Percentiles rank a stretch among this genome's conserved stretches.
phyloP scores from a whole-genome alignment of 2,888 invertebrate genomes.

The Lasioglossum figueresi region DNA sequence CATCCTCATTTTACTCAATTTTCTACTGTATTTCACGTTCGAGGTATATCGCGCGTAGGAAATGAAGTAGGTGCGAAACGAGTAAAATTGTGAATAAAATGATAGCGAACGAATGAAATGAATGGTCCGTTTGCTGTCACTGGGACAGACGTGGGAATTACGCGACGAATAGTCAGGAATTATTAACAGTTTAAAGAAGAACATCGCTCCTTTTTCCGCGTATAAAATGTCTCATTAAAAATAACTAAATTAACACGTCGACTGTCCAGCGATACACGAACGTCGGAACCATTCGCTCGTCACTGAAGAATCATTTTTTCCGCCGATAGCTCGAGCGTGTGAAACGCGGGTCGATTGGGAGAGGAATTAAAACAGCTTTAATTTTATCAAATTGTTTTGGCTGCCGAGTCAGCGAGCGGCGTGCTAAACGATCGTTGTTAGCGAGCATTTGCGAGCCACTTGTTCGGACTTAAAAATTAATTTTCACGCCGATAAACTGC shows the following conservation, averaged over 20 bases:
- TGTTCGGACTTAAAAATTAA: neutral
- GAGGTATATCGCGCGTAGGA: neutral
- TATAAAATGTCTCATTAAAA: neutral
- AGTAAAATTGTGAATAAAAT: neutral
- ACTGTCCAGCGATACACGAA: neutral
- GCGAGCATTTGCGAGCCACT: neutral
- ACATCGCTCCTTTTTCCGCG: neutral
- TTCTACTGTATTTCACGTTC: neutral
- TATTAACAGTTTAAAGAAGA: neutral
- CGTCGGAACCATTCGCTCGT: neutral
- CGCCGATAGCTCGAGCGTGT: neutral
- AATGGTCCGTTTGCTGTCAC: neutral
- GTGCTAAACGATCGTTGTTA: neutral
- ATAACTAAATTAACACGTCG: neutral
- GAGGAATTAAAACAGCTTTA: neutral
- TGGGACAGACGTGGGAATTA: neutral
- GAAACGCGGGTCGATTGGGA: neutral
- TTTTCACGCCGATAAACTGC: neutral
- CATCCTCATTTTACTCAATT: neutral
- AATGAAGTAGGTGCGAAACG: neutral
- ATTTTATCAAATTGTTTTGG: neutral
- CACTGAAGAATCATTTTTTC: neutral
- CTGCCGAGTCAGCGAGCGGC: neutral
- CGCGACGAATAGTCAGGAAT: neutral
- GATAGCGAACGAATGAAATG: neutral